Base-by-base conservation (phyloP, 2,113 vertebrate genomes). In the Corydoras sp. region DNA sequence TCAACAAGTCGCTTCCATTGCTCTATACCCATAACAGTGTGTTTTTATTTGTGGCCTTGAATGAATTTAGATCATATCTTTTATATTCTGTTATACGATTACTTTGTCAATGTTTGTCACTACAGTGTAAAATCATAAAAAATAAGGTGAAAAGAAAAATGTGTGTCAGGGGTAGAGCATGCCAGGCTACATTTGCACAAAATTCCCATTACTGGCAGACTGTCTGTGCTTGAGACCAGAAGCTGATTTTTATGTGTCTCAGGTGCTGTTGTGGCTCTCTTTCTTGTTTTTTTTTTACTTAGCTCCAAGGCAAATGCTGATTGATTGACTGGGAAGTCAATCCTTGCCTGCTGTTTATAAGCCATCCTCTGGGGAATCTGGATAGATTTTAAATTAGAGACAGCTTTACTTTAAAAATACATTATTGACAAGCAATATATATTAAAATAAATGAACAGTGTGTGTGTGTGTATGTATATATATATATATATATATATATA, bases 301-400 rank as follows among this genome's bases (percentile, higher is more conserved):
- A 64, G 72, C 70, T 73, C 51, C 58, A 54, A 74, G 32, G 69
- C 68, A 72, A 66, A 75, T 61, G 69, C 78, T 73, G 77, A 81
- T 79, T 81, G 82, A 83, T 80, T 74, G 77, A 76, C 70, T 74
- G 54, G 71, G 68, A 72, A 80, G 79, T 80, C 79, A 77, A 80
- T 80, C 73, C 43, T 62, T n/a, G 62, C 72, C 78, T 74, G 69
- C 73, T 75, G 73, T 77, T 81, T 77, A 77, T 79, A 75, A 79
- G 73, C 77, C 65, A 65, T 63, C 68, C 73, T 73, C 68, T 75
- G 68, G 71, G 77, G 2, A 70, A 60, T 81, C 77, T 65, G 67
- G 67, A 83, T 82, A 75, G 82, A 81, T 83, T 83, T 83, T 82
- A 82, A 81, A 83, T 83, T 83, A 83, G 78, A 66, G 73, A 66